A percentile compares a stretch with the other conserved stretches of the same genome.
Conservation (phyloP, 2,113 vertebrate genomes). For the Antidorcas marsupialis region DNA sequence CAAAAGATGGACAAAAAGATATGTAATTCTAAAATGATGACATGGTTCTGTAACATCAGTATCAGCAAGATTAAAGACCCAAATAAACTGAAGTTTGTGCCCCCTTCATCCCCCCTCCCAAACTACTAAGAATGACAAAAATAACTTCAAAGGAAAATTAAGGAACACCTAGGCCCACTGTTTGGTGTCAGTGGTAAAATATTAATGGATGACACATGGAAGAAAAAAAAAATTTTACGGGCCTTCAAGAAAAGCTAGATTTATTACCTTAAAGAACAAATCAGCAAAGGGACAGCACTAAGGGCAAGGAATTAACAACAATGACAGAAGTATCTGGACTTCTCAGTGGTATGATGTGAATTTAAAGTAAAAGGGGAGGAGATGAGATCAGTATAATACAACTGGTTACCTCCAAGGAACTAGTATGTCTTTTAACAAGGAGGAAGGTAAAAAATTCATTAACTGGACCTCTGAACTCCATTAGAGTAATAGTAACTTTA, state of each 20-base stretch:
- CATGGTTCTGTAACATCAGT: neutral
- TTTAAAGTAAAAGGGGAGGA: neutral
- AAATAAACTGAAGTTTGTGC: neutral
- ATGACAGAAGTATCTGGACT: neutral
- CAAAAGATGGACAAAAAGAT: neutral
- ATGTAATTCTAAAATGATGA: neutral
- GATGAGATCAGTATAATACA: neutral
- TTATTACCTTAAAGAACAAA: neutral
- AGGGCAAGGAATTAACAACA: neutral
- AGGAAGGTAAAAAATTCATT: neutral
- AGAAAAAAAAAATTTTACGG: neutral
- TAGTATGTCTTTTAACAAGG: neutral
- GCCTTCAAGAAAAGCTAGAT: slow-evolving; percentile 5
- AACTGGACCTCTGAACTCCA: neutral
- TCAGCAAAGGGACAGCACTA: neutral
- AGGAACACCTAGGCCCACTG: neutral
- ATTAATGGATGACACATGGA: neutral
- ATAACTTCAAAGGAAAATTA: slow-evolving; percentile 28
- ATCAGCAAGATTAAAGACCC: slow-evolving; percentile 4
- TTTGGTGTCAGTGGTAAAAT: slow-evolving; percentile 1
- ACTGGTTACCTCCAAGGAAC: neutral
- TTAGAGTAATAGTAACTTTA: neutral
- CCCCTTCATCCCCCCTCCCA: neutral
- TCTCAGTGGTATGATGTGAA: neutral
- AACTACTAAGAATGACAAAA: neutral